Conservation (phyloP, 2,797 vertebrate species). For the Babyrousa celebensis region DNA sequence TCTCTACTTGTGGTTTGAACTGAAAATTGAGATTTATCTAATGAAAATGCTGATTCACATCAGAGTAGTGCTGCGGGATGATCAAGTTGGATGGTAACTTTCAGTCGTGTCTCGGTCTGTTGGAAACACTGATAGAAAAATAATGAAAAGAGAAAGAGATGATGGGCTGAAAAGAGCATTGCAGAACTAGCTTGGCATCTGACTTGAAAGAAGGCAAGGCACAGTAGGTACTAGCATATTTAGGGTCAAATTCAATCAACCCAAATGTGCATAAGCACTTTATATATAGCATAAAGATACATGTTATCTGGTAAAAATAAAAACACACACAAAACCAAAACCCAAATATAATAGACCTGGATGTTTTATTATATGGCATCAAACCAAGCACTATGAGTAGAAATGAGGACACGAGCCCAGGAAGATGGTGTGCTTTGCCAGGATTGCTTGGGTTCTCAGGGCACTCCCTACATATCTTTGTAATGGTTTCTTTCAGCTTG, state of each 20-base stretch:
- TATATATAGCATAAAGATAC: not conserved
- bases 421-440: not conserved
- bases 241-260: constrained; percentile 5
- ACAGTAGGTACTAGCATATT: not conserved
- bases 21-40: constrained; percentile 77
- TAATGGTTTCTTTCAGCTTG: not conserved
- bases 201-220: not conserved
- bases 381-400: not conserved
- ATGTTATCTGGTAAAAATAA: not conserved
- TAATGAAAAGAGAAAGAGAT: constrained; percentile 31
- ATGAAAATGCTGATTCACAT: constrained; percentile 75
- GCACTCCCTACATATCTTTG: not conserved
- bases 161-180: not conserved
- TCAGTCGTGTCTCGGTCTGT: not conserved
- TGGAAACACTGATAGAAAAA: constrained; percentile 63
- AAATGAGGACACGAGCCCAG: not conserved
- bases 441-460: not conserved
- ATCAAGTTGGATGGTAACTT: constrained; percentile 63
- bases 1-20: constrained; percentile 24
- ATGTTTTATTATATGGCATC: not conserved
- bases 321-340: not conserved
- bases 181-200: not conserved
- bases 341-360: not conserved
- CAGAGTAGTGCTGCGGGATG: constrained; percentile 8
- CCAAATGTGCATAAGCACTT: not conserved